These are phyloP conservation scores for Monomorium pharaonis DNA, from an alignment of 1,140 invertebrate genomes.

Conservation along the genomic window DNA sequence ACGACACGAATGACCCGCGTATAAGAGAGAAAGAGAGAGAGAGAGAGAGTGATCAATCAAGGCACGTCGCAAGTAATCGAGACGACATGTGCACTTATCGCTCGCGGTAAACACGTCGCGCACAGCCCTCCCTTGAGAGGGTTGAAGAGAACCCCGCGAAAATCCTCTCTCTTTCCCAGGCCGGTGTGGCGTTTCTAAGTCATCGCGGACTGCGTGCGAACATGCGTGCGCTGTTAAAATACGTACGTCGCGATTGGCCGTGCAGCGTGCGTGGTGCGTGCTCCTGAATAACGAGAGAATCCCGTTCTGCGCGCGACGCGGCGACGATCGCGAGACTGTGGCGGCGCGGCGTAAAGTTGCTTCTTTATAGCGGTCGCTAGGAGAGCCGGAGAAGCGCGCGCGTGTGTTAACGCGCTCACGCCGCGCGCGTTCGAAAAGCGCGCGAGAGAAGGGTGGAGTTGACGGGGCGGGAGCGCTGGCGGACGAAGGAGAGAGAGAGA, in stretches of 20 bases:
- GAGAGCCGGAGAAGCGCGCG: conserved; percentile 32
- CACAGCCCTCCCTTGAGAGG: not conserved
- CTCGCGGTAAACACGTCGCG: not conserved
- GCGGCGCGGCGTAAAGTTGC: conserved; percentile 43
- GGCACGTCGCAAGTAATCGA: not conserved
- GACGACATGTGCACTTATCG: not conserved
- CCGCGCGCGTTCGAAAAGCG: conserved; percentile 70
- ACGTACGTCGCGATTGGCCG: conserved; percentile 19
- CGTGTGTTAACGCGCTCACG: conserved; percentile 42
- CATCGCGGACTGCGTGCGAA: not conserved
- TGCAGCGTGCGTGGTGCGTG: too few species aligned
- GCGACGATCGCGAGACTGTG: conserved; percentile 72
- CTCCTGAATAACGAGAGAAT: not conserved
- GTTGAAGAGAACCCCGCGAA: not conserved
- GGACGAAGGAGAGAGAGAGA: not conserved
- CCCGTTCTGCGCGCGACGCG: conserved; percentile 53
- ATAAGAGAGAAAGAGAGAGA: too few species aligned
- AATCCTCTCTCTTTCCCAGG: too few species aligned
- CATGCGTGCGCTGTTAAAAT: not conserved
- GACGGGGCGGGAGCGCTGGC: not conserved
- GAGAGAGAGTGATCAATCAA: not conserved
- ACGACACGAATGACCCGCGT: not conserved
- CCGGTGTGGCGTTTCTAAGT: conserved; percentile 4
- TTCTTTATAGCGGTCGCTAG: conserved; percentile 44
- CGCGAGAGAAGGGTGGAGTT: conserved; percentile 63